A percentile compares a stretch with the other conserved stretches of the same genome.
Conservation (phyloP, 2,113 vertebrate genomes). For the Coturnix japonica region DNA sequence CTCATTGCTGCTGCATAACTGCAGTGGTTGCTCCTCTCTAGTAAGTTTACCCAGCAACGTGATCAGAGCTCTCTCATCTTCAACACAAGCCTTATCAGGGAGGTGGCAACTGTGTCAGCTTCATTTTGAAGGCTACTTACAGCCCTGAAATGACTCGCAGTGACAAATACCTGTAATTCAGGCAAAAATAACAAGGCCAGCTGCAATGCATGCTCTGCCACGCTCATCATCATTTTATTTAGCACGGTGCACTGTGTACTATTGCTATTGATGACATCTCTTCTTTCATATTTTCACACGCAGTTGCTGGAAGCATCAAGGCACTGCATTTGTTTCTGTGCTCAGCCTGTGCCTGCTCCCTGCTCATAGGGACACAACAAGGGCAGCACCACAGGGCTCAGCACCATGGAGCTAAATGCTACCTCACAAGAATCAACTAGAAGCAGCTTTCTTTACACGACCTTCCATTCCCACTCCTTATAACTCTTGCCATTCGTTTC, state of each 20-base stretch:
- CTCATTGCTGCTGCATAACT: background rate
- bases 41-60: background rate
- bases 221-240: background rate
- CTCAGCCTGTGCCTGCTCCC: background rate
- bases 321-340: accelerated
- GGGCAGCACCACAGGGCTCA: too few species aligned
- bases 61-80: background rate
- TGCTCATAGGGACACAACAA: background rate
- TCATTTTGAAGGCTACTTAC: background rate
- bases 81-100: background rate
- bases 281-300: accelerated
- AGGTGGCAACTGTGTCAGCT: background rate
- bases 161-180: background rate
- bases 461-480: background rate
- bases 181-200: background rate
- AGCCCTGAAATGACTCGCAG: background rate
- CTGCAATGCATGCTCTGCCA: background rate
- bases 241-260: background rate
- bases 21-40: background rate
- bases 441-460: background rate
- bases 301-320: background rate
- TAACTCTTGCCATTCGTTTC: background rate
- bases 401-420: too few species aligned
- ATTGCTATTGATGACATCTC: background rate
- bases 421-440: too few species aligned